phyloP scores from a whole-genome alignment of 2,113 vertebrate species.

The Rhizomys pruinosus region DNA sequence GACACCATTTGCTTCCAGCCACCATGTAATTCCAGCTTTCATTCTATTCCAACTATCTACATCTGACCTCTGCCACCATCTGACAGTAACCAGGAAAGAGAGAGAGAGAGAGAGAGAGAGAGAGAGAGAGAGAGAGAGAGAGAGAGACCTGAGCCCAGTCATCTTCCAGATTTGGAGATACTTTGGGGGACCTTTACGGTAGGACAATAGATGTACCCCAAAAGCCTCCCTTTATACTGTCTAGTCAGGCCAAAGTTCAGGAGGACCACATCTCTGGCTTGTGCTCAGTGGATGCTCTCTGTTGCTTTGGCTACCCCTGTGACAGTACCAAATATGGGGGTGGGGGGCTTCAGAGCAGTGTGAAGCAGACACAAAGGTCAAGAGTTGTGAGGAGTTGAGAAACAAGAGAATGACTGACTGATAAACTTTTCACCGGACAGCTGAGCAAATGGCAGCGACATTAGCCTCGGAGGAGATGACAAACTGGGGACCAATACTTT shows the following conservation, averaged over 20 bases:
- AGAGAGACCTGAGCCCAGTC: background rate
- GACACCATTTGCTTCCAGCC: background rate
- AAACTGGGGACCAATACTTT: background rate
- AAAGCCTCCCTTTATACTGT: background rate
- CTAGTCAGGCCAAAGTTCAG: background rate
- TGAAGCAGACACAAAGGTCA: accelerated
- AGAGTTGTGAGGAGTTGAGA: accelerated
- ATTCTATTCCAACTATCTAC: no score
- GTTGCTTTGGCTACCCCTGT: accelerated
- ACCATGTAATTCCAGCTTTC: no score
- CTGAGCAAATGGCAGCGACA: background rate
- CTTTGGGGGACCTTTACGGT: background rate
- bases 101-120: background rate
- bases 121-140: no score
- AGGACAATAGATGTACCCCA: background rate
- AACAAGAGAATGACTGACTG: accelerated
- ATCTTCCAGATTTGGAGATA: background rate
- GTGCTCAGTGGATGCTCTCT: no score
- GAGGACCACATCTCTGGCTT: no score
- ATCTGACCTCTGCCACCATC: background rate
- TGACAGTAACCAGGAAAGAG: background rate
- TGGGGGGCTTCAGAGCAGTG: accelerated
- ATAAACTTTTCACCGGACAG: no score
- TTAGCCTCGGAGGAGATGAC: no score
- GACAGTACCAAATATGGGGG: accelerated